phyloP scores from a whole-genome alignment of 2,888 invertebrate species.

The Oscheius myriophilus region DNA sequence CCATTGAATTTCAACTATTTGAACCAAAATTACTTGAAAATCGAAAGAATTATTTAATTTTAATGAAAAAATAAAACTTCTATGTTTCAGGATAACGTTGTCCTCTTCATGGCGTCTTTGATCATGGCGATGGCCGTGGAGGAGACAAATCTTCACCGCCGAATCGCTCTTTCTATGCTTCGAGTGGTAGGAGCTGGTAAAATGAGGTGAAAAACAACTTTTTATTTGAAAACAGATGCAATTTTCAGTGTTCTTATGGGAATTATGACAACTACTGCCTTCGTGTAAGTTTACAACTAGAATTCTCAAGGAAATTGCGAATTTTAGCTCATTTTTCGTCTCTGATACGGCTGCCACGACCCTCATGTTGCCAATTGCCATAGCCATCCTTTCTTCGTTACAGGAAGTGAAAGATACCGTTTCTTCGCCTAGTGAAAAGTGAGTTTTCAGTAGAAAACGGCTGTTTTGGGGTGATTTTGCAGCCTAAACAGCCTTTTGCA shows the following conservation, averaged over 20 bases:
- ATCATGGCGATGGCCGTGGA: slow-evolving; percentile 53
- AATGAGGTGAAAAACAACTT: background rate
- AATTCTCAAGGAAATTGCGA: background rate
- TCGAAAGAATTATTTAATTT: no score
- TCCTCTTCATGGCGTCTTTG: slow-evolving; percentile 43
- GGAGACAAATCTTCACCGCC: slow-evolving; percentile 44
- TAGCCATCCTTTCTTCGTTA: slow-evolving; percentile 78
- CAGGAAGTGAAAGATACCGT: slow-evolving; percentile 29
- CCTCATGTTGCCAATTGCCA: slow-evolving; percentile 91
- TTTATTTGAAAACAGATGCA: background rate
- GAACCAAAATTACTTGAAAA: no score
- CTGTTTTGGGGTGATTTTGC: no score
- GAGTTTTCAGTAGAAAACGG: no score
- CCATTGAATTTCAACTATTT: no score
- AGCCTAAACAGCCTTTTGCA: no score
- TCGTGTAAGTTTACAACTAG: slow-evolving; percentile 32
- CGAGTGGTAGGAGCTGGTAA: slow-evolving; percentile 44
- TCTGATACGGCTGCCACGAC: slow-evolving; percentile 75
- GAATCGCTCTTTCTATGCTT: slow-evolving; percentile 47
- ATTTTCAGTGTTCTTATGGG: slow-evolving; percentile 47
- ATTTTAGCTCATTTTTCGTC: slow-evolving; percentile 41
- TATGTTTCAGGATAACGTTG: slow-evolving; percentile 44
- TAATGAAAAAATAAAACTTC: background rate
- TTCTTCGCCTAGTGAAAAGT: no score
- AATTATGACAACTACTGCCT: slow-evolving; percentile 44